phyloP scores from a whole-genome alignment of 2,888 invertebrate genomes.

The Hemistola chrysoprasaria region DNA sequence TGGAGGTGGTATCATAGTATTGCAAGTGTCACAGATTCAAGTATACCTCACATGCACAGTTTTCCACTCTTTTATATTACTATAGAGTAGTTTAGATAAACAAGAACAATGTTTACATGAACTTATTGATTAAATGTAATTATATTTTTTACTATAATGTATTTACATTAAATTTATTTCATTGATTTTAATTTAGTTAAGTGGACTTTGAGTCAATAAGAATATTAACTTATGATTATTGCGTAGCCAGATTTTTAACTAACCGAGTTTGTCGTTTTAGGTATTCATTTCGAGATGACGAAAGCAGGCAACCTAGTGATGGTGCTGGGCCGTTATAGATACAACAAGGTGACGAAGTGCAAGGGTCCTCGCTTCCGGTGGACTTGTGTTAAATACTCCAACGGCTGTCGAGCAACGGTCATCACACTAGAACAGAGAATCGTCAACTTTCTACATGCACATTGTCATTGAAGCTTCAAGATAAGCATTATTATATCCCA shows the following conservation, averaged over 20 bases:
- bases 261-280: conserved; percentile 19
- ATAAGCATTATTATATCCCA: not conserved
- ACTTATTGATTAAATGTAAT: too few relatives aligned
- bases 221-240: too few relatives aligned
- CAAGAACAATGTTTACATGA: too few relatives aligned
- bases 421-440: conserved; percentile 32
- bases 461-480: conserved; percentile 23
- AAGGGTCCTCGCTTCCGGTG: conserved; percentile 44
- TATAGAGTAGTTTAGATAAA: too few relatives aligned
- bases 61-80: too few relatives aligned
- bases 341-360: conserved; percentile 35
- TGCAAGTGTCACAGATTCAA: too few relatives aligned
- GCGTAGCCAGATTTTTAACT: not conserved
- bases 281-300: conserved; percentile 31
- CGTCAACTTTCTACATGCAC: conserved; percentile 22
- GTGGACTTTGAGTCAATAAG: too few relatives aligned
- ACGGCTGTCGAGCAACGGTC: conserved; percentile 41
- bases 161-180: too few relatives aligned
- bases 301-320: conserved; percentile 48
- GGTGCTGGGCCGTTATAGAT: conserved; percentile 41
- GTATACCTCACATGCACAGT: too few relatives aligned
- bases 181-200: too few relatives aligned
- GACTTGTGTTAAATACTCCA: conserved; percentile 41
- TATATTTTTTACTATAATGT: too few relatives aligned
- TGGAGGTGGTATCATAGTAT: too few relatives aligned